Conservation (phyloP, 2,113 vertebrate genomes). For the Thomomys bottae region DNA sequence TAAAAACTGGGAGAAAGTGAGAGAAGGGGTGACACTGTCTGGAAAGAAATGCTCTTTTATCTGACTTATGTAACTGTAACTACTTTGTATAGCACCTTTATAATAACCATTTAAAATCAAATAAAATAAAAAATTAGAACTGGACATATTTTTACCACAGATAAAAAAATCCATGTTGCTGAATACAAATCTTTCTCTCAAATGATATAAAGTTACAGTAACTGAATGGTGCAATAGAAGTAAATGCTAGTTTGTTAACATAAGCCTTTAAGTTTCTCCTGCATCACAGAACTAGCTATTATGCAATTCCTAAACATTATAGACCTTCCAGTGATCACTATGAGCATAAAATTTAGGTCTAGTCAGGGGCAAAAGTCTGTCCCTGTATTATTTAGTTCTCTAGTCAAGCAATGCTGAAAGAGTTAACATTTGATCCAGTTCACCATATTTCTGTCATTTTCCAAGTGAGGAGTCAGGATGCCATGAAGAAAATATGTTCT, state of each 20-base stretch:
- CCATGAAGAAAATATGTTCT: not conserved
- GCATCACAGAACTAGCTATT: not conserved
- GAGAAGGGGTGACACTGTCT: too few species aligned
- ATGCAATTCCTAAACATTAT: not conserved
- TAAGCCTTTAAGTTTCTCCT: not conserved
- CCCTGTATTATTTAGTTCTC: too few species aligned
- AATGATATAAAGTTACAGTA: not conserved
- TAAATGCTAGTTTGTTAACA: not conserved
- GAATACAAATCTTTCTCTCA: not conserved
- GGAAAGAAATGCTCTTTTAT: too few species aligned
- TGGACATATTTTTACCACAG: not conserved
- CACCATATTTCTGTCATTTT: not conserved
- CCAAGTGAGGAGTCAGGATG: not conserved
- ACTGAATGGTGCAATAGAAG: not conserved
- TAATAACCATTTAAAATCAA: too few species aligned
- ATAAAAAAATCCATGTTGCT: not conserved
- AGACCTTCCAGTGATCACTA: not conserved
- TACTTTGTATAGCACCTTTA: too few species aligned
- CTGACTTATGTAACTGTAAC: too few species aligned
- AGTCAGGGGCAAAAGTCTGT: not conserved
- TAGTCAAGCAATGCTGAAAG: not conserved
- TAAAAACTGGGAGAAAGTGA: not conserved
- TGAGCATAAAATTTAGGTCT: not conserved
- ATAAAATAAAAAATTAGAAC: too few species aligned
- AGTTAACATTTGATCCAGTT: not conserved